Conservation (phyloP, 1,140 invertebrate genomes). For the Drosophila ananassae region DNA sequence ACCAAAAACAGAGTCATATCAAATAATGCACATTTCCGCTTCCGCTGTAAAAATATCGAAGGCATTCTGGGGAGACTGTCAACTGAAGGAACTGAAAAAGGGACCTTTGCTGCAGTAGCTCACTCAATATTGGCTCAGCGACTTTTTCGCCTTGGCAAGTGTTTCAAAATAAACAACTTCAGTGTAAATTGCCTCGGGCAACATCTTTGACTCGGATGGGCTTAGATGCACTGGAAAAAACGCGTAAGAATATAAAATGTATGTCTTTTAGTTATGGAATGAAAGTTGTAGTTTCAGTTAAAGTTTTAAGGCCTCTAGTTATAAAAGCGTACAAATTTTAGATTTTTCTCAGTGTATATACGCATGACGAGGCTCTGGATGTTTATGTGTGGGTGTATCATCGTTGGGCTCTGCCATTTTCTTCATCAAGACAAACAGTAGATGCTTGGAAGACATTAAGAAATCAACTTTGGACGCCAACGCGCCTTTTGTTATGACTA, state of each 20-base stretch:
- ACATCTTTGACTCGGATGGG: constrained; percentile 50
- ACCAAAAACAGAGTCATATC: constrained; percentile 45
- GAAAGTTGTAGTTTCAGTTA: background rate
- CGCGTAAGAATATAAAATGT: too few species aligned
- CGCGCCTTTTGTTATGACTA: constrained; percentile 70
- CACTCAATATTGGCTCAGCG: constrained; percentile 53
- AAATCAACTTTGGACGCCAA: constrained; percentile 80
- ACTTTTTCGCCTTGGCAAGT: constrained; percentile 55
- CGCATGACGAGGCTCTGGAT: constrained; percentile 14
- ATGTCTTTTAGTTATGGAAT: background rate
- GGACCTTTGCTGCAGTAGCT: constrained; percentile 18
- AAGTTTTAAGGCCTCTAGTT: too few species aligned
- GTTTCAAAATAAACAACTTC: constrained; percentile 79
- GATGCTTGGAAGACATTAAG: constrained; percentile 73
- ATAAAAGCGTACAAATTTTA: too few species aligned
- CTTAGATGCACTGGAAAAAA: constrained; percentile 1
- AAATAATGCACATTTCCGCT: constrained; percentile 79
- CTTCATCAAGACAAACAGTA: constrained; percentile 71
- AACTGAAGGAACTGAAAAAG: background rate
- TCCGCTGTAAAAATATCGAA: constrained; percentile 54
- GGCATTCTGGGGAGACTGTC: constrained; percentile 6
- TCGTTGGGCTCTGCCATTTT: constrained; percentile 62
- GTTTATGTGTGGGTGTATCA: constrained; percentile 43
- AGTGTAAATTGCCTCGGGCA: constrained; percentile 73
- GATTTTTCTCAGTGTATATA: background rate